phyloP scores from a whole-genome alignment of 1,140 invertebrate genomes.

The Camponotus pennsylvanicus region DNA sequence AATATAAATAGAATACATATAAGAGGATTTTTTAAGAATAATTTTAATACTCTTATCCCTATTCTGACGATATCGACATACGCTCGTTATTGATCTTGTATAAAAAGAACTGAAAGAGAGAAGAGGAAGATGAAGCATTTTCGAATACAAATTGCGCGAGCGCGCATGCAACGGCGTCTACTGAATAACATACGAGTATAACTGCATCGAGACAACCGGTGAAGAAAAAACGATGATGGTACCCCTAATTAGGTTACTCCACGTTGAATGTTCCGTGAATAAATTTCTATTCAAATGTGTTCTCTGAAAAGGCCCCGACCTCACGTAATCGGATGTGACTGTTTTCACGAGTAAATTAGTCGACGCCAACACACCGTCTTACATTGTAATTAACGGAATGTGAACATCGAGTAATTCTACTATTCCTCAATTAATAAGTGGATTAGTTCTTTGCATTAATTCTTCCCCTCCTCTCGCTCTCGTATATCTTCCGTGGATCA shows the following conservation, averaged over 20 bases:
- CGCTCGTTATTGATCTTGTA: constrained; percentile 8
- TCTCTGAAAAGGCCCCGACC: constrained; percentile 4
- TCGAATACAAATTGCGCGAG: constrained; percentile 14
- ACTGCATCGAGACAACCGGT: neutral
- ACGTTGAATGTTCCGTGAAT: constrained; percentile 65
- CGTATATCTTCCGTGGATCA: neutral
- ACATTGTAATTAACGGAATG: constrained; percentile 1
- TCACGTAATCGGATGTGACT: too few species aligned
- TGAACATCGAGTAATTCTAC: neutral
- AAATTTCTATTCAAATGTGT: constrained; percentile 67
- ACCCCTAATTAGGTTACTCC: constrained; percentile 62
- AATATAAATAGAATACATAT: too few species aligned
- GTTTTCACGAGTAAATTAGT: constrained; percentile 23
- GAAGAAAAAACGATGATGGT: constrained; percentile 41
- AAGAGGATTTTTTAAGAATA: neutral
- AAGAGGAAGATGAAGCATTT: neutral
- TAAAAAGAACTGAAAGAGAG: neutral
- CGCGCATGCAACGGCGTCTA: neutral
- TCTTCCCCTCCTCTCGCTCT: too few species aligned
- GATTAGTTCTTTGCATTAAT: too few species aligned
- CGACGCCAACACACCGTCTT: neutral
- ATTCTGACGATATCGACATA: neutral
- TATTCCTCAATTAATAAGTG: neutral
- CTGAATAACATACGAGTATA: constrained; percentile 41
- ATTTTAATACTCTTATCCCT: neutral